Conservation (phyloP, 2,888 invertebrate genomes). For the Philhelius pedissequus region DNA sequence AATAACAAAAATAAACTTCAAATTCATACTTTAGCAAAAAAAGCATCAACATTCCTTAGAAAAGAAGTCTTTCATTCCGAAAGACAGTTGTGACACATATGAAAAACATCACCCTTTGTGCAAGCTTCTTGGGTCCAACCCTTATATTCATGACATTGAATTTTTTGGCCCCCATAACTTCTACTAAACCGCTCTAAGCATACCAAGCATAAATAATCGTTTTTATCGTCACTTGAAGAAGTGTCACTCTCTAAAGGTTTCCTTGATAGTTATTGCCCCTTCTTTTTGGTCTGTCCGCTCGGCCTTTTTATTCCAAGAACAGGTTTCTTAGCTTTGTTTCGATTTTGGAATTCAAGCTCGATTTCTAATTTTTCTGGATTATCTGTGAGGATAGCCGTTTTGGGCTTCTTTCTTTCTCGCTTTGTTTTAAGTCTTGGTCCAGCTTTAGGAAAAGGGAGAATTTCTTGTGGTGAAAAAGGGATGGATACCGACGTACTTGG, state of each 20-base stretch:
- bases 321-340: not conserved
- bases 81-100: not conserved
- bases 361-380: not conserved
- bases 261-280: not conserved
- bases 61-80: not conserved
- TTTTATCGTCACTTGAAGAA: not conserved
- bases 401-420: not conserved
- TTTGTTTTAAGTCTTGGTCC: not conserved
- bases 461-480: not conserved
- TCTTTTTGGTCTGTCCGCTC: too few relatives aligned
- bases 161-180: not conserved
- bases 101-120: too few relatives aligned
- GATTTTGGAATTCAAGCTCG: not conserved
- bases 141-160: not conserved
- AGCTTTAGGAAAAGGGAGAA: not conserved
- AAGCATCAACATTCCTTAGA: not conserved
- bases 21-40: not conserved
- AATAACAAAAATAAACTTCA: not conserved
- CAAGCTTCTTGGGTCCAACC: too few relatives aligned
- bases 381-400: not conserved
- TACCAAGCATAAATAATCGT: not conserved
- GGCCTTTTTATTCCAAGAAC: not conserved
- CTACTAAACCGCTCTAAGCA: not conserved
- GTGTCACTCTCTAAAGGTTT: not conserved
- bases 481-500: not conserved